These are phyloP conservation scores for Chiloscyllium punctatum DNA, from an alignment of 2,797 vertebrate genomes.

Conservation along the genomic window DNA sequence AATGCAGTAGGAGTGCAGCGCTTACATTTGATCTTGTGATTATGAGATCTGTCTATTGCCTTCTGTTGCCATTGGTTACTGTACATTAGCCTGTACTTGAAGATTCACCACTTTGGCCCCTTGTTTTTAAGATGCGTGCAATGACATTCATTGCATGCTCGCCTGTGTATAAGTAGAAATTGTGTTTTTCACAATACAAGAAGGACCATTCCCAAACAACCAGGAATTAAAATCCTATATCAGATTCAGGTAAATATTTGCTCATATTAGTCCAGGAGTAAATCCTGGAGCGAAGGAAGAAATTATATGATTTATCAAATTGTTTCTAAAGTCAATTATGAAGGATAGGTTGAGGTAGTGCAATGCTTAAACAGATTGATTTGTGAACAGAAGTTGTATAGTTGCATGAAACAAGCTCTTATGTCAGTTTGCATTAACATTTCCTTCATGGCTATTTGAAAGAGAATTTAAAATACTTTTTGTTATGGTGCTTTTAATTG, in stretches of 20 bases:
- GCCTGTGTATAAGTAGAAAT: neutral
- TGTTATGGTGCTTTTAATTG: neutral
- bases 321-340: neutral
- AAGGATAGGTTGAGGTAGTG: no score
- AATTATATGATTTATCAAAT: neutral
- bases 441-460: neutral
- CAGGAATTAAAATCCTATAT: neutral
- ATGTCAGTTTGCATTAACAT: no score
- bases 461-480: neutral
- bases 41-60: no score
- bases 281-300: neutral
- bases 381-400: neutral
- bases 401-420: neutral
- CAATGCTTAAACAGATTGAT: neutral
- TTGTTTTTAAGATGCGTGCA: no score
- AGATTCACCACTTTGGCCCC: no score
- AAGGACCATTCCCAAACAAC: neutral
- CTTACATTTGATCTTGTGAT: no score
- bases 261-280: neutral
- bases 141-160: no score
- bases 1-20: no score
- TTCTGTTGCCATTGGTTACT: no score
- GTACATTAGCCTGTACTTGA: no score
- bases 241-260: neutral
- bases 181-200: neutral